Evolutionary conservation across 1,140 invertebrate species (phyloP).

Genomic region (Subanguina moxae): DNA sequence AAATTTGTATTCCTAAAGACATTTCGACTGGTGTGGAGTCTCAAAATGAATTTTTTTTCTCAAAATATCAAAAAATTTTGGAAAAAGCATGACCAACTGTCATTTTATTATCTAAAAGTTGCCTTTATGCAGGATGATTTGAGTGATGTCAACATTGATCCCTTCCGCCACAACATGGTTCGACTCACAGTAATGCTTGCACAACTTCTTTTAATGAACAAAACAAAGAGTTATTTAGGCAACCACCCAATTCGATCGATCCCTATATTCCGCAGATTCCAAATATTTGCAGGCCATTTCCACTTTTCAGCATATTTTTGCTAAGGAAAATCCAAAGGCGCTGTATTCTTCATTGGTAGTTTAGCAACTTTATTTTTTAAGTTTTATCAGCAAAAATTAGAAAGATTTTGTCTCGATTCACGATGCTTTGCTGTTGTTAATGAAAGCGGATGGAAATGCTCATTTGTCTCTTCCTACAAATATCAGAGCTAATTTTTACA

Average conservation of each 20-base stretch:
- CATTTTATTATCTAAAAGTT: not conserved
- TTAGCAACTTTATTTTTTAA: not conserved
- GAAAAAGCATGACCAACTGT: too few relatives aligned
- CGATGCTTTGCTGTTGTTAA: conserved; percentile 26
- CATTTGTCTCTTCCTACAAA: not conserved
- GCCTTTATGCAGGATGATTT: conserved; percentile 21
- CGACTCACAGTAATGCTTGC: conserved; percentile 21
- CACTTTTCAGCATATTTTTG: conserved; percentile 8
- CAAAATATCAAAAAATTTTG: too few relatives aligned
- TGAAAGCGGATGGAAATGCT: not conserved
- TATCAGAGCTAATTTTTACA: not conserved
- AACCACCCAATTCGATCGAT: conserved; percentile 21
- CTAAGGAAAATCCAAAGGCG: conserved; percentile 4
- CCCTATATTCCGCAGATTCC: conserved; percentile 5
- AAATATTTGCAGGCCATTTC: conserved; percentile 2
- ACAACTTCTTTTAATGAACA: not conserved
- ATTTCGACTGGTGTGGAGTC: too few relatives aligned
- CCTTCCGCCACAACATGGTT: conserved; percentile 40
- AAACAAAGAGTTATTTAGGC: not conserved
- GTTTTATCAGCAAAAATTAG: conserved; percentile 16
- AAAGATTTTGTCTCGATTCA: conserved; percentile 33
- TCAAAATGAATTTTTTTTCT: too few relatives aligned
- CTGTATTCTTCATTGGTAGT: not conserved
- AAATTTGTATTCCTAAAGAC: too few relatives aligned
- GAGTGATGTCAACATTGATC: conserved; percentile 22